Base-by-base conservation (phyloP, 2,797 vertebrate species). In the Chaenodraco wilsoni region DNA sequence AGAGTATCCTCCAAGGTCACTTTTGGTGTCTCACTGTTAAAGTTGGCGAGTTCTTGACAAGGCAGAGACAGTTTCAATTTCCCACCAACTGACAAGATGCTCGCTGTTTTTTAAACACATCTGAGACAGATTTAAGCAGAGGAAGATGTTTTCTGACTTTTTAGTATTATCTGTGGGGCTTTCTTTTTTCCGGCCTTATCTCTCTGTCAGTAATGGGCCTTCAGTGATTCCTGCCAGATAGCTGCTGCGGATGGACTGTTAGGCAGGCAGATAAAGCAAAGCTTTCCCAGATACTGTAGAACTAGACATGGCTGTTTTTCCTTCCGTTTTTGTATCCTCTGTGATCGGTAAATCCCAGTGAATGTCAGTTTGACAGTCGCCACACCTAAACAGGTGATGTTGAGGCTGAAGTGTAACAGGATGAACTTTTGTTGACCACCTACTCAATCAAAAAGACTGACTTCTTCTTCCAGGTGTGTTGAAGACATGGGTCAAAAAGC, bases 41-140 rank as follows among this genome's bases (percentile, higher is more conserved):
- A 91, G 88, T 85, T 76, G 77, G 78, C 76, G 88, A 89, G 78
- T 76, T 88, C 81, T 88, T 93, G 91, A 93, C 92, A 88, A 80
- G 87, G 13, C 72, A 68, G 80, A 91, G 88, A 91, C 85, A 85
- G 88, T 88, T 93, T 91, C 89, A 91, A 88, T 93, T 90, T 90
- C 89, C 90, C 85, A 80, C 83, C 73, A 52, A 67, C 90, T 91
- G 92, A 90, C 91, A 85, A 84, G 67, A 56, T 37, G 87, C 88
- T 45, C 69, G 71, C 72, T 87, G 83, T 84, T 89, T 90, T 89
- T 84, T 82, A 88, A 88, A 90, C 9, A 69, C 79, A 82, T 78
- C 59, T 70, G 84, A 91, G 88, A 86, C 79, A 74, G 86, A 91
- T 87, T 79, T 84, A 87, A 87, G 82, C 82, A 78, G 74, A 88